Base-by-base conservation (phyloP, 2,888 invertebrate genomes). In the Lasioglossum calceatum region DNA sequence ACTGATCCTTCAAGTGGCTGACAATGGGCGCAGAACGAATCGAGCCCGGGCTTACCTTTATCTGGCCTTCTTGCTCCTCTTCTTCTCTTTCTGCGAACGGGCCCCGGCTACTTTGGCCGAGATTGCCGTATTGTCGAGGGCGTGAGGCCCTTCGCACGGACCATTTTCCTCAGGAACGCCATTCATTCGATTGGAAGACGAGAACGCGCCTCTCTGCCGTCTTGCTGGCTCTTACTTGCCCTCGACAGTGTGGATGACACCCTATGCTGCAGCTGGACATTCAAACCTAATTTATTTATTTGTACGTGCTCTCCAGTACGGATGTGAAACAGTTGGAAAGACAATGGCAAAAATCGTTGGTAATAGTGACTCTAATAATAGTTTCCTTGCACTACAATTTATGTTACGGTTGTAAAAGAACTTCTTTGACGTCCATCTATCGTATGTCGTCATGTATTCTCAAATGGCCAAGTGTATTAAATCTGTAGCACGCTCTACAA, bases 21-120 rank as follows among this genome's bases (percentile, higher is more conserved):
- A 92, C 92, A 92, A 92, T 91, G 78, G 85, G n/a, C 79, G 79
- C 81, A 82, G 90, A 91, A 91, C 90, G 91, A 91, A 91, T 91
- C 87, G 88, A 61, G 83, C 77, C n/a, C 42, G 88, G 82, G 74
- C 79, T 90, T 67, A 79, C 89, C 88, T 89, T 88, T 87, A 87
- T 88, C 76, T 79, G 67, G n/a, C 64, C 58, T 77, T 32, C 80
- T 73, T 76, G 39, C 19, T 39, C 61, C 23, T 74, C 36, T 81
- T 82, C 71, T 67, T 77, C 42, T 74, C 82, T 73, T 61, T 73
- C 72, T 77, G 71, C 78, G 58, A 39, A 44, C 32, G 23, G 70
- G 39, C 54, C 54, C 73, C 42, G 54, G 54, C 50, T 36, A 72
- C 64, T 74, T 77, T 36, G 70, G 39, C 54, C 78, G 81, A 89